These are phyloP conservation scores for Nothoprocta pentlandii DNA, from an alignment of 2,113 vertebrate species.

Conservation along the genomic window DNA sequence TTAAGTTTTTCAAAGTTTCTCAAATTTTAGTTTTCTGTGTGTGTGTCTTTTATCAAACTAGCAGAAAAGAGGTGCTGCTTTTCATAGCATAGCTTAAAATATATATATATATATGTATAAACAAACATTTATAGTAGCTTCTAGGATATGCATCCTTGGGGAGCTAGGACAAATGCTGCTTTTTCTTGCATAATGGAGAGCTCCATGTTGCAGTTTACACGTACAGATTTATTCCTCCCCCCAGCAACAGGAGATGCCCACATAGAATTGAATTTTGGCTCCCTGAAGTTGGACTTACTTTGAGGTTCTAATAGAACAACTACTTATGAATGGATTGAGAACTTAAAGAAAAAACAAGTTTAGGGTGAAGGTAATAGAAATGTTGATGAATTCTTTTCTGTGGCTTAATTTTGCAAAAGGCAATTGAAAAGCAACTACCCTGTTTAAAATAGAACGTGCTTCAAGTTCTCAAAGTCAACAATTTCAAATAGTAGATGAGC, in stretches of 20 bases:
- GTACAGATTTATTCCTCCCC: slow-evolving; percentile 17
- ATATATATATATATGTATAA: not conserved
- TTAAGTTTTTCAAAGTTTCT: not conserved
- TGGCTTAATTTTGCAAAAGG: not conserved
- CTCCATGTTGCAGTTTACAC: slow-evolving; percentile 31
- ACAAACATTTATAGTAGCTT: not conserved
- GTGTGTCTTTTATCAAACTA: not conserved
- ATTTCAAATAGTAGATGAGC: not conserved
- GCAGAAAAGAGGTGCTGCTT: not conserved
- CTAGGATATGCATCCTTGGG: slow-evolving; percentile 18
- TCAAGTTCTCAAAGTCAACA: not conserved
- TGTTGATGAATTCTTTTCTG: not conserved
- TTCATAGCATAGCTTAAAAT: not conserved
- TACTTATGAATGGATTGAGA: not conserved
- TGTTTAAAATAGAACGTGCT: not conserved
- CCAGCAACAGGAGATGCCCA: not conserved
- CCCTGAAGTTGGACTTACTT: slow-evolving; percentile 25
- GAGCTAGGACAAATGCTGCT: slow-evolving; percentile 3
- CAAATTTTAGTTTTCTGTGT: not conserved
- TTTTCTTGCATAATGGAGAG: not conserved
- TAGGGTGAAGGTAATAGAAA: not conserved
- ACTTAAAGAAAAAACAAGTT: not conserved
- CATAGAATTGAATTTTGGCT: slow-evolving; percentile 52
- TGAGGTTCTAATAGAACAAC: not conserved
- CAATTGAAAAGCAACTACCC: not conserved